phyloP scores from a whole-genome alignment of 1,140 invertebrate genomes.

The Amphibalanus amphitrite region DNA sequence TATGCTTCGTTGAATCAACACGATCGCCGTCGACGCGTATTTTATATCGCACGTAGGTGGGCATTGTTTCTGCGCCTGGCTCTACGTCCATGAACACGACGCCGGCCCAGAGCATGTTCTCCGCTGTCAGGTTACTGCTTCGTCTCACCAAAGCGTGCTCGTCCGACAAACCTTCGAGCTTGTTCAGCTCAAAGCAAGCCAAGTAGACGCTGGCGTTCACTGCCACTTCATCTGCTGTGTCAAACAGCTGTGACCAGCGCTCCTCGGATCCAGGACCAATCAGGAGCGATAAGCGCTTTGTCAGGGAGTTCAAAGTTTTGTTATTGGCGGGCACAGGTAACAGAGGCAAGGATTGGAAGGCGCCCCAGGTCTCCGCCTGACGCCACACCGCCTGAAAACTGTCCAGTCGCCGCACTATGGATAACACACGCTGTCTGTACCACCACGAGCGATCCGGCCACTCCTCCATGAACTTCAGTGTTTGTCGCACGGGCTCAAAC shows the following conservation, averaged over 20 bases:
- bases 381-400: background rate
- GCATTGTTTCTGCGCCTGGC: constrained; percentile 22
- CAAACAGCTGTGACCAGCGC: constrained; percentile 6
- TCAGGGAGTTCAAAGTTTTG: background rate
- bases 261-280: constrained; percentile 18
- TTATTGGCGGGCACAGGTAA: background rate
- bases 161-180: constrained; percentile 30
- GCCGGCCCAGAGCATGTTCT: constrained; percentile 30
- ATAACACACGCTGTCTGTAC: background rate
- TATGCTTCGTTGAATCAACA: constrained; percentile 35
- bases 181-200: constrained; percentile 38
- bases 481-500: constrained; percentile 18
- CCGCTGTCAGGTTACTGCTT: constrained; percentile 23
- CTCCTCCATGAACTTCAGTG: constrained; percentile 10
- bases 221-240: constrained; percentile 7
- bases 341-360: too few species aligned
- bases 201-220: constrained; percentile 9
- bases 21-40: constrained; percentile 39
- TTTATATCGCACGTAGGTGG: constrained; percentile 34
- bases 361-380: too few species aligned
- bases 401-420: background rate
- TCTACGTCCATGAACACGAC: constrained; percentile 27
- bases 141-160: constrained; percentile 28
- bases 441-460: constrained; percentile 4
- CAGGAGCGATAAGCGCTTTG: constrained; percentile 10